phyloP scores from a whole-genome alignment of 2,888 invertebrate species.

The Xestia c-nigrum region DNA sequence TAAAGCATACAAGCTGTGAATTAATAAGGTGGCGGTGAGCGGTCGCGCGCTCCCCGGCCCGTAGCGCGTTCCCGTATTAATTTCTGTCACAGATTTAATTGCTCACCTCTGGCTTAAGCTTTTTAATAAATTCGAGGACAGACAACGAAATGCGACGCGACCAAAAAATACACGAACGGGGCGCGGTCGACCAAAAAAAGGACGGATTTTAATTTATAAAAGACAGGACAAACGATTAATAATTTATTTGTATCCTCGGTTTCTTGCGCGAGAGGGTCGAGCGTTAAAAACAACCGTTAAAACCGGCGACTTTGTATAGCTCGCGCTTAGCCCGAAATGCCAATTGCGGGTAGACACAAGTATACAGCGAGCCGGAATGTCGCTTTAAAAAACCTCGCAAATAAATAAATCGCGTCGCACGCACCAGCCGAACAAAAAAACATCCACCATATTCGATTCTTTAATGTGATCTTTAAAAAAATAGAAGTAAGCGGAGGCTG shows the following conservation, averaged over 20 bases:
- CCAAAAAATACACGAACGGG: constrained; percentile 84
- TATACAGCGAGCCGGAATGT: constrained; percentile 90
- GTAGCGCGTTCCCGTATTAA: constrained; percentile 86
- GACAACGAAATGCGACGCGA: constrained; percentile 85
- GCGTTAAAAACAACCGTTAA: constrained; percentile 91
- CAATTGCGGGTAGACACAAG: constrained; percentile 90
- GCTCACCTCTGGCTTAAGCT: constrained; percentile 89
- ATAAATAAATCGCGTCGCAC: constrained; percentile 91
- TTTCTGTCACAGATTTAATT: constrained; percentile 90
- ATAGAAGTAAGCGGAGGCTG: constrained; percentile 88
- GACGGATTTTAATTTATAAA: constrained; percentile 90
- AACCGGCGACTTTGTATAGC: constrained; percentile 89
- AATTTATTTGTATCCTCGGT: constrained; percentile 90
- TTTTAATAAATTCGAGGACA: constrained; percentile 89
- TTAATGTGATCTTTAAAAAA: constrained; percentile 90
- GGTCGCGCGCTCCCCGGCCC: constrained; percentile 76
- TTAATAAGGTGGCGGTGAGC: constrained; percentile 79
- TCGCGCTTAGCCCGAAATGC: constrained; percentile 90
- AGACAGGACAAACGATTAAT: constrained; percentile 91
- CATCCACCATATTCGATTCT: constrained; percentile 90
- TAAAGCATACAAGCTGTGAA: constrained; percentile 82
- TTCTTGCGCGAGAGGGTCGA: constrained; percentile 87
- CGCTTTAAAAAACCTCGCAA: constrained; percentile 89
- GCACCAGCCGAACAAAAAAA: constrained; percentile 87
- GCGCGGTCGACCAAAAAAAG: constrained; percentile 86